Evolutionary conservation across 2,113 vertebrate species (phyloP).

Genomic region (Lagenorhynchus albirostris): DNA sequence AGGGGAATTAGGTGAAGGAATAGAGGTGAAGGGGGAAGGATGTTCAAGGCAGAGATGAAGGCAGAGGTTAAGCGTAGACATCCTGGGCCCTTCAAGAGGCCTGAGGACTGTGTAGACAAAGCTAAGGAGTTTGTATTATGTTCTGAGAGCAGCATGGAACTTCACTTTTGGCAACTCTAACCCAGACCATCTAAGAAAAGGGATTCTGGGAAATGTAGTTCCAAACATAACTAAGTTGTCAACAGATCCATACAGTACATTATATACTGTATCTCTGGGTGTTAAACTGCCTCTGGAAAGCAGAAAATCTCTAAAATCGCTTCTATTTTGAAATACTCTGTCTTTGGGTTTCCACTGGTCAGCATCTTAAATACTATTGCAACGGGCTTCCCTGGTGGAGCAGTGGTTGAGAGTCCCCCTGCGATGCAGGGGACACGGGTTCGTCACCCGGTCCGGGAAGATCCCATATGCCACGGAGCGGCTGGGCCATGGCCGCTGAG

Average conservation of each 20-base stretch:
- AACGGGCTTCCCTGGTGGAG: no score
- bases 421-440: no score
- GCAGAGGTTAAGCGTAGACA: background rate
- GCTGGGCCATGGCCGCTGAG: no score
- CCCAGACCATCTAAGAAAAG: background rate
- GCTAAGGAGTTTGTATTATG: background rate
- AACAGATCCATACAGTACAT: background rate
- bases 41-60: background rate
- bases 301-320: background rate
- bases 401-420: no score
- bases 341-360: background rate
- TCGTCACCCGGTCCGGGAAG: fast-evolving
- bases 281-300: conserved; percentile 10
- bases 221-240: background rate
- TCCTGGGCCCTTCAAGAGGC: background rate
- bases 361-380: background rate
- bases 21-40: background rate
- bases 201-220: background rate
- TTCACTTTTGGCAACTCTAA: background rate
- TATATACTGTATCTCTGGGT: background rate
- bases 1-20: background rate
- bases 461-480: no score
- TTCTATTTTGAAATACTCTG: background rate
- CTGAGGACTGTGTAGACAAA: background rate
- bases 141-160: background rate